Evolutionary conservation across 2,113 vertebrate genomes (phyloP).

Genomic region (Daboia siamensis): DNA sequence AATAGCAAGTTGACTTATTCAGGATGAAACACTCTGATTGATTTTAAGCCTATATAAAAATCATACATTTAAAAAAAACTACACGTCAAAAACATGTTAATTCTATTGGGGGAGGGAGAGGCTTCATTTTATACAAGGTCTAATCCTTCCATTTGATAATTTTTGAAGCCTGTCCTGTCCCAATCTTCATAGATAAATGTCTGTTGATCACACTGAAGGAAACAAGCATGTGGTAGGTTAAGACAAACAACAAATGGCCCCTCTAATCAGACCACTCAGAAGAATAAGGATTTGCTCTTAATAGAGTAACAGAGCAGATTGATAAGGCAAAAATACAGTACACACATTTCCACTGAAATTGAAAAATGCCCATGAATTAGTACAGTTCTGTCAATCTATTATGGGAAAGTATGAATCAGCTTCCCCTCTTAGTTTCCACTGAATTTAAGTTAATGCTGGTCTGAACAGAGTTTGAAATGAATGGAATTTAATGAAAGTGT

Average conservation of each 20-base stretch:
- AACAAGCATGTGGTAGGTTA: slow-evolving; percentile 64
- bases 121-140: slow-evolving; percentile 59
- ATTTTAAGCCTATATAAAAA: slow-evolving; percentile 53
- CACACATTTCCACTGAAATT: neutral
- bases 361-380: slow-evolving; percentile 12
- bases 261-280: slow-evolving; percentile 72
- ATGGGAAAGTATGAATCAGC: neutral
- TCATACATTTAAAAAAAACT: slow-evolving; percentile 52
- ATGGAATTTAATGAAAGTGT: slow-evolving; percentile 68
- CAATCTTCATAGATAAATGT: slow-evolving; percentile 45
- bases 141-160: slow-evolving; percentile 42
- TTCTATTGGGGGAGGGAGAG: slow-evolving; percentile 28
- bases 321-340: neutral
- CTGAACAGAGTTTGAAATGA: slow-evolving; percentile 72
- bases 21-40: slow-evolving; percentile 61
- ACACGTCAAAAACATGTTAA: slow-evolving; percentile 28
- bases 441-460: slow-evolving; percentile 44
- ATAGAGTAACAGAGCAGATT: slow-evolving; percentile 12
- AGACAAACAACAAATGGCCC: slow-evolving; percentile 62
- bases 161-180: slow-evolving; percentile 37
- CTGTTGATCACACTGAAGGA: slow-evolving; percentile 58
- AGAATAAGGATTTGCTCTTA: neutral
- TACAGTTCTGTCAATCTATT: neutral
- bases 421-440: neutral
- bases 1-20: slow-evolving; percentile 67